A percentile compares a stretch with the other conserved stretches of the same genome.
phyloP scores from a whole-genome alignment of 2,113 vertebrate genomes.

The Todiramphus saurophagus region DNA sequence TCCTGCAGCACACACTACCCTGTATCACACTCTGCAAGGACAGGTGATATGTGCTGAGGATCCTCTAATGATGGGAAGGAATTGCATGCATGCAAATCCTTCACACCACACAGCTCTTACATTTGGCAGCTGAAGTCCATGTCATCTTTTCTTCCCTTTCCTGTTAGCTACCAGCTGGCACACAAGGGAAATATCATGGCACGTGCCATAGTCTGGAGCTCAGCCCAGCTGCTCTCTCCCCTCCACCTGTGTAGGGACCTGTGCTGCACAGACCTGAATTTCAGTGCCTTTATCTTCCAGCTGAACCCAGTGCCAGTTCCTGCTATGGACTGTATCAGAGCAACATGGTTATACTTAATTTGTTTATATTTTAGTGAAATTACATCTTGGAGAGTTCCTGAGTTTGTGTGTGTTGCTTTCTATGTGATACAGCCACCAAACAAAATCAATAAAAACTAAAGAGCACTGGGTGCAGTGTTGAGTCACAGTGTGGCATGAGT shows the following conservation, averaged over 20 bases:
- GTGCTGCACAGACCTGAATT: background rate
- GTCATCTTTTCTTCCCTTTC: background rate
- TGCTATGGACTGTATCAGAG: background rate
- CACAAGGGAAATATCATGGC: fast-evolving
- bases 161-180: background rate
- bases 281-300: background rate
- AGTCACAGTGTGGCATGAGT: background rate
- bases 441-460: background rate
- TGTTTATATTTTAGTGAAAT: background rate
- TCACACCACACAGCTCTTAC: background rate
- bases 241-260: fast-evolving
- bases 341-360: background rate
- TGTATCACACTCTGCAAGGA: background rate
- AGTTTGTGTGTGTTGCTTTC: background rate
- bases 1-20: background rate
- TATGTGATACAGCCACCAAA: background rate
- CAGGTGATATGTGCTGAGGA: fast-evolving
- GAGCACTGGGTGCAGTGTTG: background rate
- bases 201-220: fast-evolving
- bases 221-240: background rate
- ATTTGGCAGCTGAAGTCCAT: background rate
- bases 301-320: background rate
- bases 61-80: background rate
- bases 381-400: background rate
- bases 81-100: background rate